Evolutionary conservation across 2,888 invertebrate genomes (phyloP), one percentile per base, ranked within the genome.

Genomic region (Amitus sp.): DNA sequence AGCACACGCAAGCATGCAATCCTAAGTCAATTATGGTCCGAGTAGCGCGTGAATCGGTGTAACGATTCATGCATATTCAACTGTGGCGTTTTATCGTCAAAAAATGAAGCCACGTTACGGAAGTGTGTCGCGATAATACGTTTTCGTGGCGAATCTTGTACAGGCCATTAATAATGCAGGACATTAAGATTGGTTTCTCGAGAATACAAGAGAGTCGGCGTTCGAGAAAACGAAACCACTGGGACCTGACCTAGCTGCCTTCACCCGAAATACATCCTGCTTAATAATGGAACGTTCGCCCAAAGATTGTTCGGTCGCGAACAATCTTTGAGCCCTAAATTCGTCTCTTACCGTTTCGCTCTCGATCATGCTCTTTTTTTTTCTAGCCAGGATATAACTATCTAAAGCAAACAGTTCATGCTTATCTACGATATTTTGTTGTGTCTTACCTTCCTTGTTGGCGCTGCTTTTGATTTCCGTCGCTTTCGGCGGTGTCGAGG

Each of bases 401-500:
- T 40, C 19, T 9, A 19, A 40, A n/a, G 40, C 18, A 40, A 40
- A 18, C 40, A 40, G 7, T n/a, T 18, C 2, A 1, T 18, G 15
- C 40, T 19, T 40, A 19, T 19, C 19, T 10, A 10, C 30, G 6
- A 30, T 18, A 18, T 39, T 10, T 17, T 17, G 15, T 39, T 39
- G 2, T 40, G 9, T 18, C 19, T 89, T 83, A 91, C 91, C 89
- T 84, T 91, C 90, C 87, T 90, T 90, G 79, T 90, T 89, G 45
- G 89, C 85, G 74, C 84, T 88, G 83, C 90, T 90, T 79, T 90
- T 90, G 86, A 90, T 90, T 84, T 91, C 91, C 52, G 90, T 91
- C 65, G 93, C 89, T 85, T 92, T 89, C 62, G 94, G 91, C 65
- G 93, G 90, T 57, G 90, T 90, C 62, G 94, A 94, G 57, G 94